Conservation (phyloP, 2,797 vertebrate genomes). For the Poeciliopsis presidionis region DNA sequence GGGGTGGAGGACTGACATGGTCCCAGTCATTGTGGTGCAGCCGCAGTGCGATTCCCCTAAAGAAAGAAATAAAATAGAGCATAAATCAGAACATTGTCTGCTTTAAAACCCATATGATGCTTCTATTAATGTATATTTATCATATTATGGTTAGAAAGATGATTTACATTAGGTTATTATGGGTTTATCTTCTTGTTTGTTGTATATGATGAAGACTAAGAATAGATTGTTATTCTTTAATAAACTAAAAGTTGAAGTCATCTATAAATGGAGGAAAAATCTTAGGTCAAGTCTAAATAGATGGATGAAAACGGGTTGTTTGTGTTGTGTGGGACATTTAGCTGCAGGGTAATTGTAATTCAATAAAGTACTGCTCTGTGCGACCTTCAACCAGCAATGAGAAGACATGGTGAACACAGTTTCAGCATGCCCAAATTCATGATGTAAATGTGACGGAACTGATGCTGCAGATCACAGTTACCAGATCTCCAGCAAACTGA, state of each 20-base stretch:
- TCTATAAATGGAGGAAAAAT: neutral
- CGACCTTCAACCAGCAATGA: neutral
- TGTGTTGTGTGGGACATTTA: neutral
- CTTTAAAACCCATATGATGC: constrained; percentile 13
- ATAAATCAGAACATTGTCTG: constrained; percentile 3
- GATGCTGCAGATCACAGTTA: neutral
- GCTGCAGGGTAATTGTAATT: neutral
- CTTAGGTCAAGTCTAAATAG: neutral
- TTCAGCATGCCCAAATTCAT: neutral
- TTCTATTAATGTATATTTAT: constrained; percentile 4
- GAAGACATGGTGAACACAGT: neutral
- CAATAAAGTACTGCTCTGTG: neutral
- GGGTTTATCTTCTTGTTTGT: neutral
- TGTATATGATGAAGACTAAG: neutral
- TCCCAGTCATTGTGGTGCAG: constrained; percentile 39
- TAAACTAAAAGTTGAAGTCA: neutral
- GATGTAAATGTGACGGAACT: neutral
- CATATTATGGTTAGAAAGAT: neutral
- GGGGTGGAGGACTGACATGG: constrained; percentile 10
- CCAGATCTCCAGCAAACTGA: neutral
- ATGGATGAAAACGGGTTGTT: neutral
- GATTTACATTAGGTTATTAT: neutral
- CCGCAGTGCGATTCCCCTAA: constrained; percentile 52
- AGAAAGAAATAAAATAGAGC: neutral
- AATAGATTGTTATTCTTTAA: neutral